Conservation (phyloP, 1,140 invertebrate species). For the Helicoverpa armigera region DNA sequence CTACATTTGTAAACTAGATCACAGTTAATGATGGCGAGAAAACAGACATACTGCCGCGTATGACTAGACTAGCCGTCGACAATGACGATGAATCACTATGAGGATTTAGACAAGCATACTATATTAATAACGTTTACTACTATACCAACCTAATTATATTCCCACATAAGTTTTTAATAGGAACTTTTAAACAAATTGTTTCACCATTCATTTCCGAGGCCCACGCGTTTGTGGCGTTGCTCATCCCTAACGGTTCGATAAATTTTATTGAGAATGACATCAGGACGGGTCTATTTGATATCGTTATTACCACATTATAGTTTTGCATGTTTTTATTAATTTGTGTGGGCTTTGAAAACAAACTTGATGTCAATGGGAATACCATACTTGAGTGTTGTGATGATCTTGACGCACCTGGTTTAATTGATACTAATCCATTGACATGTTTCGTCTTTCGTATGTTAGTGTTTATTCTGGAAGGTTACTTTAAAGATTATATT, state of each 20-base stretch:
- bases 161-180: constrained; percentile 23
- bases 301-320: constrained; percentile 33
- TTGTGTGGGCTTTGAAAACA: constrained; percentile 30
- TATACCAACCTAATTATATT: constrained; percentile 28
- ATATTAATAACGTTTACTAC: constrained; percentile 24
- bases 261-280: constrained; percentile 50
- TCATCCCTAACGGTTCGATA: constrained; percentile 44
- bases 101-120: constrained; percentile 20
- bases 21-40: background rate
- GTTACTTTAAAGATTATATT: background rate
- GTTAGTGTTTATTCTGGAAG: background rate
- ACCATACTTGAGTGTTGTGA: constrained; percentile 2
- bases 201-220: constrained; percentile 30
- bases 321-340: constrained; percentile 24
- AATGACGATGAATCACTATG: constrained; percentile 19
- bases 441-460: background rate
- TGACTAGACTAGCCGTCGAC: constrained; percentile 27
- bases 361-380: constrained; percentile 23
- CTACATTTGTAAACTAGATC: no score
- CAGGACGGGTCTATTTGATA: constrained; percentile 46
- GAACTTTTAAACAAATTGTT: constrained; percentile 30
- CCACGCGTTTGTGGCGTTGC: constrained; percentile 7
- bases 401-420: background rate
- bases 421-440: constrained; percentile 1
- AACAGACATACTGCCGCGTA: constrained; percentile 27